Evolutionary conservation across 2,113 vertebrate genomes (phyloP), one percentile per base, ranked within the genome.

Genomic region (Brevimyrus niger): DNA sequence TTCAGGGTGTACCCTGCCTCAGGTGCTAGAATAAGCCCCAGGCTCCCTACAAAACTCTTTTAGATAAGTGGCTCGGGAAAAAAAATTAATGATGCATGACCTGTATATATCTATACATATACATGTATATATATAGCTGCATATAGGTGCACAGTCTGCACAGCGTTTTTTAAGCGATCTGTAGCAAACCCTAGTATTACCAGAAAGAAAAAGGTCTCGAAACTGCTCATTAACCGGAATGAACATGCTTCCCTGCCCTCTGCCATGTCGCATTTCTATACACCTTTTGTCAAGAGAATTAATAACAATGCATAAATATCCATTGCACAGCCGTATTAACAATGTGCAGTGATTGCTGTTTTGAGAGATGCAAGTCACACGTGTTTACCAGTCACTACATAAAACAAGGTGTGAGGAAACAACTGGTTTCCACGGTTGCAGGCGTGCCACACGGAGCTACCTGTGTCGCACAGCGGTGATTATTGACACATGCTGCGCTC

Each of bases 401-500:
- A 88, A 88, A 82, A 88, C 44, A 47, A 53, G 31, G 27, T 21
- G 35, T 1, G 21, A 35, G 19, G 19, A 48, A 83, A 69, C 9
- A 3, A 82, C 31, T 42, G 0, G 13, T 50, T 48, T 82, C 51
- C 73, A 15, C 21, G 11, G 23, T n/a, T 7, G 21, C 4, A 1
- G 27, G 27, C 6, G 47, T 3, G 21, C 73, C 50, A 0, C 21
- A 3, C 31, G 10, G 15, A 84, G 35, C 17, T 44, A 13, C 27
- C 76, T n/a, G 50, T 83, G 50, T 84, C 2, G 23, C 38, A 80
- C 73, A 38, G 50, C 88, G 19, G 21, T 53, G 73, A 38, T 83
- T 89, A 89, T 84, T 44, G 73, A 89, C 50, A 76, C 50, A 47
- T 31, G 88, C 58, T n/a, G 87, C 1, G n/a, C n/a, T n/a, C 65